Percentiles rank a stretch among this genome's conserved stretches.
phyloP scores from a whole-genome alignment of 2,888 invertebrate species.

The Pherbina coryleti region DNA sequence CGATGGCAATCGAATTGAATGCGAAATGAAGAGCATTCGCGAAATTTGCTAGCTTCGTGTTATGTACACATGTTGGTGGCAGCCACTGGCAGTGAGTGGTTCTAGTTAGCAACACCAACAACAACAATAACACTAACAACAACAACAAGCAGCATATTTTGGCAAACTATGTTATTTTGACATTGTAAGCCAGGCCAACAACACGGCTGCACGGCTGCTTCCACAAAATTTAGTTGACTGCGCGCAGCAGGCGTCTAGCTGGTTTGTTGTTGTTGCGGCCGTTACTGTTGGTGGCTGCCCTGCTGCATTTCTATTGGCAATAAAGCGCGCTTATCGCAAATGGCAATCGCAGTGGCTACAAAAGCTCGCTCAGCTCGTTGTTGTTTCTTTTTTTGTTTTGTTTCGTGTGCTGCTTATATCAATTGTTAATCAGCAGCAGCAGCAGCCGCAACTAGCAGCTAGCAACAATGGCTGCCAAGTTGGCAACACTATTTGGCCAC shows the following conservation, averaged over 20 bases:
- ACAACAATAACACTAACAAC: slow-evolving; percentile 1
- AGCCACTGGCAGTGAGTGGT: slow-evolving; percentile 7
- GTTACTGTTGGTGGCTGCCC: slow-evolving; percentile 29
- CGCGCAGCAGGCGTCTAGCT: slow-evolving; percentile 8
- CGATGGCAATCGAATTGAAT: slow-evolving; percentile 50
- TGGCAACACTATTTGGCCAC: slow-evolving; percentile 13
- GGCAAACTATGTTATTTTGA: slow-evolving; percentile 25
- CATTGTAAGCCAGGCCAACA: not conserved
- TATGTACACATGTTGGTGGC: slow-evolving; percentile 23
- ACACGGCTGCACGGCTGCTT: not conserved
- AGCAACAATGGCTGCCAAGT: slow-evolving; percentile 21
- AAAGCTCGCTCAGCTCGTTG: not conserved
- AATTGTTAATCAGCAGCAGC: slow-evolving; percentile 32
- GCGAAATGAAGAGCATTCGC: slow-evolving; percentile 40
- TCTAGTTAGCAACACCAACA: slow-evolving; percentile 1
- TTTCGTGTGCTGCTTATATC: slow-evolving; percentile 13
- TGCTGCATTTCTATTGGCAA: slow-evolving; percentile 44
- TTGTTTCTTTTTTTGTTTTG: not conserved
- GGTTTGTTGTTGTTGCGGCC: slow-evolving; percentile 27
- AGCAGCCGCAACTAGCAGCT: slow-evolving; percentile 17
- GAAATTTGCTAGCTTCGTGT: slow-evolving; percentile 20
- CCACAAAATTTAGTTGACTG: slow-evolving; percentile 8
- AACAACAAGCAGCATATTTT: slow-evolving; percentile 1
- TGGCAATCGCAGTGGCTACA: slow-evolving; percentile 18
- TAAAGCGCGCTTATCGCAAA: slow-evolving; percentile 19